Conservation (phyloP, 2,888 invertebrate genomes). For the Ormyrus nitidulus region DNA sequence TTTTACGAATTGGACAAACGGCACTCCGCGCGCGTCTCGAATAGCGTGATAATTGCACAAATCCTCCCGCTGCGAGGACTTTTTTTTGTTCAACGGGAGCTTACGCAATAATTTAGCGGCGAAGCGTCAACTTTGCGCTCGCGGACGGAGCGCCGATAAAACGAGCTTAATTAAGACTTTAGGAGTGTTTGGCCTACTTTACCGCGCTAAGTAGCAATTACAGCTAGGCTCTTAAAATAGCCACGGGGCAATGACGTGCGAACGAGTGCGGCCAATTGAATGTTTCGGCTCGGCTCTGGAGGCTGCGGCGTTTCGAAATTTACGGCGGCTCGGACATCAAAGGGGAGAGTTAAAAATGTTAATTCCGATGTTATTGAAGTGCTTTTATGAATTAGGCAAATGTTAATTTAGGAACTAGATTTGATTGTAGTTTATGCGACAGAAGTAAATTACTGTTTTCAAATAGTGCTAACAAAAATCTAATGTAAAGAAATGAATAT, state of each 20-base stretch:
- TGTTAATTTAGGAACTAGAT: too few relatives aligned
- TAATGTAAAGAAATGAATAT: too few relatives aligned
- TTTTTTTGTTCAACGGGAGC: background rate
- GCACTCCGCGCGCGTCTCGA: too few relatives aligned
- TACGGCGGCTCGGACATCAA: background rate
- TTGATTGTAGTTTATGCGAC: too few relatives aligned
- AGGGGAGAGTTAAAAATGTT: background rate
- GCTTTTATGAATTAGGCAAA: too few relatives aligned
- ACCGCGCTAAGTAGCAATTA: slow-evolving; percentile 47
- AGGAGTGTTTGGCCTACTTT: slow-evolving; percentile 44
- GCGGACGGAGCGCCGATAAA: slow-evolving; percentile 26
- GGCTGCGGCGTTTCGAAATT: too few relatives aligned
- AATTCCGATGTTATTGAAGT: too few relatives aligned
- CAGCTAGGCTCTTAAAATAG: slow-evolving; percentile 43
- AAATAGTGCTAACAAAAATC: too few relatives aligned
- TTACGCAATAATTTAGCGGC: background rate
- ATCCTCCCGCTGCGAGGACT: too few relatives aligned
- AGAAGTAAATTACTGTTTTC: too few relatives aligned
- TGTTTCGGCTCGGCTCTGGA: background rate
- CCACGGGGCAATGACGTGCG: slow-evolving; percentile 44
- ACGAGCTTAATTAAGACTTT: slow-evolving; percentile 45
- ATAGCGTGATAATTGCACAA: too few relatives aligned
- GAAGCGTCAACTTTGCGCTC: slow-evolving; percentile 11
- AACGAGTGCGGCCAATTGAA: slow-evolving; percentile 32
- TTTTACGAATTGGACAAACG: too few relatives aligned